Evolutionary conservation across 2,888 invertebrate genomes (phyloP).

Genomic region (Aphodius sticticus): DNA sequence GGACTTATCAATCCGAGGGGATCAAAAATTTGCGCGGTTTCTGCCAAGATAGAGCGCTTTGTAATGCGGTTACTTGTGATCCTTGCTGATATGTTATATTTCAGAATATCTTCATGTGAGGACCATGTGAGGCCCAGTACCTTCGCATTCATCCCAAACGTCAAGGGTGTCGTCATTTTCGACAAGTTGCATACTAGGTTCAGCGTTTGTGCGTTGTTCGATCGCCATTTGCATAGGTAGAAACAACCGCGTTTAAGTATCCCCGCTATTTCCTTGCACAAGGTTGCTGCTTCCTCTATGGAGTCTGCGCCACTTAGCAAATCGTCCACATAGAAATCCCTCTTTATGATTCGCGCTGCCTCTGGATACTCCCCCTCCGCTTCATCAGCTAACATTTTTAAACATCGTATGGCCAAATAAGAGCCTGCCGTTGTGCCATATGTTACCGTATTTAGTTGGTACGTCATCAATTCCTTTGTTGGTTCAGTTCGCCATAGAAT

Average conservation of each 20-base stretch:
- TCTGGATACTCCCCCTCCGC: conserved; percentile 18
- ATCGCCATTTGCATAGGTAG: conserved; percentile 18
- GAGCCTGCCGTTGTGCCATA: background rate
- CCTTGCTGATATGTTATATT: conserved; percentile 33
- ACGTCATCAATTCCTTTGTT: conserved; percentile 16
- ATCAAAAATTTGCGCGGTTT: conserved; percentile 30
- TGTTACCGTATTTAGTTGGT: background rate
- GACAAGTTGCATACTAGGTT: conserved; percentile 16
- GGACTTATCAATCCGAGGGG: conserved; percentile 29
- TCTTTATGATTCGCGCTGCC: conserved; percentile 28
- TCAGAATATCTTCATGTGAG: conserved; percentile 34
- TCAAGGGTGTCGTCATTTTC: conserved; percentile 4
- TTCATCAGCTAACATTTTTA: conserved; percentile 34
- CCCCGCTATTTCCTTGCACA: conserved; percentile 9
- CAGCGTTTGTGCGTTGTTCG: conserved; percentile 28
- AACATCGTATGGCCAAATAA: conserved; percentile 13
- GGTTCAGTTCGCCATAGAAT: conserved; percentile 44
- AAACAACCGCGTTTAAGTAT: conserved; percentile 25
- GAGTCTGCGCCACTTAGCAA: conserved; percentile 33
- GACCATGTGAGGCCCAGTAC: conserved; percentile 50
- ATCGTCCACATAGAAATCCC: conserved; percentile 42
- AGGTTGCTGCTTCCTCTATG: conserved; percentile 22
- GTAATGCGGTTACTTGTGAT: conserved; percentile 9
- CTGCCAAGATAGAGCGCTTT: conserved; percentile 17
- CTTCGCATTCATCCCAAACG: conserved; percentile 29